Percentiles rank a stretch among this genome's conserved stretches.
These are phyloP conservation scores for Colletes gigas DNA, from an alignment of 1,140 invertebrate species.

Conservation along the genomic window DNA sequence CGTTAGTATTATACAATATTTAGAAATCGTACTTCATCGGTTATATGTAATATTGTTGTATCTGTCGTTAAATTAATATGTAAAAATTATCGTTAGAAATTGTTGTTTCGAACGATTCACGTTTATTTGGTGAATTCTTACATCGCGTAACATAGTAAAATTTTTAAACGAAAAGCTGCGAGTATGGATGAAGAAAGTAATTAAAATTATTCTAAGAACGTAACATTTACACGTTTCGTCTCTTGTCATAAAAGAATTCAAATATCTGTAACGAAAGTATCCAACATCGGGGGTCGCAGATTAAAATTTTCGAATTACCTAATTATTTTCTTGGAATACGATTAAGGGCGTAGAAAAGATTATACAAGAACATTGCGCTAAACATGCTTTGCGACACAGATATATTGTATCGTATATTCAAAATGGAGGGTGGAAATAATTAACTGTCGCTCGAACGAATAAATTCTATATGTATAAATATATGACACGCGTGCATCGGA, in stretches of 20 bases:
- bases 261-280: not conserved
- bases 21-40: too few relatives aligned
- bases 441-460: not conserved
- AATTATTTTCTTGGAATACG: slow-evolving; percentile 3
- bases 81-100: not conserved
- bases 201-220: not conserved
- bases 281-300: too few relatives aligned
- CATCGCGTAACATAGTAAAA: too few relatives aligned
- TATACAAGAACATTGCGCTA: not conserved
- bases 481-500: not conserved
- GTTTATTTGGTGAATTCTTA: not conserved
- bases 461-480: slow-evolving; percentile 6
- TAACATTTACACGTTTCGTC: not conserved
- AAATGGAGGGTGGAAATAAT: not conserved
- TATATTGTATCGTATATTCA: not conserved
- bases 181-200: not conserved
- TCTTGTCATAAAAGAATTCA: too few relatives aligned
- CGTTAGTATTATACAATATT: not conserved
- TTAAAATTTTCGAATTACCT: not conserved
- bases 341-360: not conserved
- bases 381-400: not conserved
- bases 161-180: not conserved
- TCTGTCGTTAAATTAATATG: not conserved
- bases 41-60: not conserved
- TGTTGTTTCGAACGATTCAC: not conserved